Evolutionary conservation across 2,797 vertebrate species (phyloP).

Genomic region (Monodelphis domestica): DNA sequence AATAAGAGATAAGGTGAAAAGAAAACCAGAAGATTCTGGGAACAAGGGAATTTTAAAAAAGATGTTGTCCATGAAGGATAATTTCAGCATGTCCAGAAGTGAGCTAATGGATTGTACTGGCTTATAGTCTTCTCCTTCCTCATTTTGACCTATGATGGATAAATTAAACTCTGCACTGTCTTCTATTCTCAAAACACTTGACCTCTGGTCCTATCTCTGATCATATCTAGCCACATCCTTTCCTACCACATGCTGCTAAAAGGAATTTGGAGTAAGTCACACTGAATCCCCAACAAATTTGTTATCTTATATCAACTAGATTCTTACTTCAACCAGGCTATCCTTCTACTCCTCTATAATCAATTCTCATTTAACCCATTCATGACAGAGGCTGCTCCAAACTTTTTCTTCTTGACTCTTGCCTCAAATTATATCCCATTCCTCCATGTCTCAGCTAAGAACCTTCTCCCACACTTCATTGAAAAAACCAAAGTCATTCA

Average conservation of each 20-base stretch:
- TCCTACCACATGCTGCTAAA: background rate
- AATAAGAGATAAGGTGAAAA: background rate
- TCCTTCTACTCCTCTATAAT: background rate
- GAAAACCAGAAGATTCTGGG: background rate
- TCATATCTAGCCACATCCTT: background rate
- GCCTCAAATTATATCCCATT: background rate
- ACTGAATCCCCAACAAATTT: constrained; percentile 20
- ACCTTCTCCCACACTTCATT: background rate
- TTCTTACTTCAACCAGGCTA: constrained; percentile 19
- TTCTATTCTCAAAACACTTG: background rate
- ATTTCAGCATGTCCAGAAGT: background rate
- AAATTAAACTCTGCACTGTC: background rate
- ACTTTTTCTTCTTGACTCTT: background rate
- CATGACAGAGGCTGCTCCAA: background rate
- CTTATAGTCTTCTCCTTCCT: background rate
- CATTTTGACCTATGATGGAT: background rate
- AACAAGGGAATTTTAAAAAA: background rate
- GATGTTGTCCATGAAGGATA: background rate
- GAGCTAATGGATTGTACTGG: background rate
- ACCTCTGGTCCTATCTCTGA: too few species aligned
- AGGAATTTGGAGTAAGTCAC: constrained; percentile 5
- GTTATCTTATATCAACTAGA: constrained; percentile 26
- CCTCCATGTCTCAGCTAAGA: constrained; percentile 1
- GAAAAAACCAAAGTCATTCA: constrained; percentile 16
- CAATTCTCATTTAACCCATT: background rate